Percentiles rank a stretch among this genome's conserved stretches.
These are phyloP conservation scores for Meta bourneti DNA, from an alignment of 2,888 invertebrate genomes.

Conservation along the genomic window DNA sequence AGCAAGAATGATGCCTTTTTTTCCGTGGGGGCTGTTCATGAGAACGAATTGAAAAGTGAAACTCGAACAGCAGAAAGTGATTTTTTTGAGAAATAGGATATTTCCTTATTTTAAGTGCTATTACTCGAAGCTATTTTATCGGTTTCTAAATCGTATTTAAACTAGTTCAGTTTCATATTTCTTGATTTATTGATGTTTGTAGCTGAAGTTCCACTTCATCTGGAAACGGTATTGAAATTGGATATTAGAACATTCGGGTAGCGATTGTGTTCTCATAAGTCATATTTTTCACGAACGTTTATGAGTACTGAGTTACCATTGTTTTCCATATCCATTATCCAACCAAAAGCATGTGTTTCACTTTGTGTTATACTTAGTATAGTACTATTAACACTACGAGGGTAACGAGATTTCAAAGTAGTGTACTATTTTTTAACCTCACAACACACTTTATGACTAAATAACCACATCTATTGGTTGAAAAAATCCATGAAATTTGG, in stretches of 20 bases:
- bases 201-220: background rate
- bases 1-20: background rate
- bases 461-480: too few relatives aligned
- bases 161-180: background rate
- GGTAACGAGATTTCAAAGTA: too few relatives aligned
- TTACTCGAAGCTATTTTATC: background rate
- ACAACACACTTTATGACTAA: too few relatives aligned
- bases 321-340: too few relatives aligned
- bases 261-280: too few relatives aligned
- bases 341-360: too few relatives aligned
- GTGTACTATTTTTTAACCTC: too few relatives aligned
- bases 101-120: background rate
- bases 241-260: background rate
- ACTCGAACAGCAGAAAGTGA: background rate
- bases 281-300: too few relatives aligned
- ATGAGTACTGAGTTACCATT: too few relatives aligned
- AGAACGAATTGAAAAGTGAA: background rate
- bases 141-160: background rate
- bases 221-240: background rate
- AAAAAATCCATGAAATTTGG: too few relatives aligned
- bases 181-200: background rate
- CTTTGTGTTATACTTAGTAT: too few relatives aligned
- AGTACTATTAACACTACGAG: too few relatives aligned
- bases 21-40: background rate
- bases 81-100: background rate